A percentile compares a stretch with the other conserved stretches of the same genome.
Evolutionary conservation across 2,797 vertebrate genomes (phyloP).

Genomic region (Acropternis orthonyx): DNA sequence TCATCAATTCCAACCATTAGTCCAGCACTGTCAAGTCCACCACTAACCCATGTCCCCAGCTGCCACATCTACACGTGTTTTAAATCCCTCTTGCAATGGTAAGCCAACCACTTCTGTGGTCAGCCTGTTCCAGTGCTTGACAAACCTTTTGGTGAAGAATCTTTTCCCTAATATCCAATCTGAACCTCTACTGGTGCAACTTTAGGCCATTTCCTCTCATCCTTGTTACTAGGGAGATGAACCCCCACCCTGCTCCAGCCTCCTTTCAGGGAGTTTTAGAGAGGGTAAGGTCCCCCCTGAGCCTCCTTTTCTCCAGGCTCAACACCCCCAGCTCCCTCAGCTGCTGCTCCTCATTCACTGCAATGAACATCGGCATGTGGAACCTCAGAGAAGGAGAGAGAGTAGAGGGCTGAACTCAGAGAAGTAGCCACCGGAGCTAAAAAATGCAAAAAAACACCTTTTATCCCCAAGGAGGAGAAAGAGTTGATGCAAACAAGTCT

Average conservation of each 20-base stretch:
- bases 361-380: neutral
- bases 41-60: neutral
- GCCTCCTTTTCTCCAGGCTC: neutral
- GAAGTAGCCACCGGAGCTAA: neutral
- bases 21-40: neutral
- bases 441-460: neutral
- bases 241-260: neutral
- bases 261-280: neutral
- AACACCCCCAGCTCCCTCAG: neutral
- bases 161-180: neutral
- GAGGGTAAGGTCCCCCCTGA: neutral
- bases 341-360: neutral
- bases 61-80: fast-evolving
- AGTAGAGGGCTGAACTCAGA: neutral
- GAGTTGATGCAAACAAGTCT: neutral
- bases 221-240: fast-evolving
- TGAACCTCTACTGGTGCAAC: neutral
- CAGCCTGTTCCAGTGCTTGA: neutral
- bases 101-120: neutral
- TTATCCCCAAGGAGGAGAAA: neutral
- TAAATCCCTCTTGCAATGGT: neutral
- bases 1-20: neutral
- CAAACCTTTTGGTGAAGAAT: neutral
- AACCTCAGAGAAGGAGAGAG: neutral
- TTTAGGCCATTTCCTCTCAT: neutral